Base-by-base conservation (phyloP, 92 coral and sea anemone genomes). In the Parazoanthus darwini region DNA sequence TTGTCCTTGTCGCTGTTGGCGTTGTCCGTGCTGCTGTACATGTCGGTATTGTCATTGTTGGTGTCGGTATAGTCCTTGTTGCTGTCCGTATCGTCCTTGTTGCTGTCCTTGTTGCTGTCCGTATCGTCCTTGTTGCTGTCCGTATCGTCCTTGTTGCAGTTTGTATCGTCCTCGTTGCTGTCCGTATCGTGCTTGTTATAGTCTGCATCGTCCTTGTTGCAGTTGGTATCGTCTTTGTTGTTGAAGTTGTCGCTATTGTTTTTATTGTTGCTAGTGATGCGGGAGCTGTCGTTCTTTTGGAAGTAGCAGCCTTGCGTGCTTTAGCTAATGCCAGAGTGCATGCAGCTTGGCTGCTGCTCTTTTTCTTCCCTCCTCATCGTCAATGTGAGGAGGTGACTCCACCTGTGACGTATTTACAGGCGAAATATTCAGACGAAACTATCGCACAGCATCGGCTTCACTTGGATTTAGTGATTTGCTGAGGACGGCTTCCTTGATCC, bases 281-380 rank as follows among this genome's bases (percentile, higher is more conserved):
- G 7, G 7, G 11, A 48, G 56, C 22, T 42, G 2, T 77, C n/a
- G 1, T 26, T 77, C 82, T 78, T 33, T 29, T 78, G 48, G 63
- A 26, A 78, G 59, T 50, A 23, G 82, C 82, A 78, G 82, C 82
- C 48, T 78, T 38, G 8, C 65, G 82, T n/a, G 65, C 82, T 78
- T n/a, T 78, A 29, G 82, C 82, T 50, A 44, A 78, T 78, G 65
- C 81, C 25, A 56, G 18, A 38, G 39, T 33, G 35, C 81, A 29
- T 29, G 33, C 33, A 29, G 65, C 58, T 22, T 78, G 23, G 65
- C 59, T 39, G 81, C 81, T 20, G 81, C 81, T 51, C 59, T 48
- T 50, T 77, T 58, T 77, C 81, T 39, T 77, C 59, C 81, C n/a
- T 46, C 65, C 29, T 78, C 65, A 1, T 78, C 65, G 18, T 78